Base-by-base conservation (phyloP, 2,113 vertebrate species). In the Channa maculata region DNA sequence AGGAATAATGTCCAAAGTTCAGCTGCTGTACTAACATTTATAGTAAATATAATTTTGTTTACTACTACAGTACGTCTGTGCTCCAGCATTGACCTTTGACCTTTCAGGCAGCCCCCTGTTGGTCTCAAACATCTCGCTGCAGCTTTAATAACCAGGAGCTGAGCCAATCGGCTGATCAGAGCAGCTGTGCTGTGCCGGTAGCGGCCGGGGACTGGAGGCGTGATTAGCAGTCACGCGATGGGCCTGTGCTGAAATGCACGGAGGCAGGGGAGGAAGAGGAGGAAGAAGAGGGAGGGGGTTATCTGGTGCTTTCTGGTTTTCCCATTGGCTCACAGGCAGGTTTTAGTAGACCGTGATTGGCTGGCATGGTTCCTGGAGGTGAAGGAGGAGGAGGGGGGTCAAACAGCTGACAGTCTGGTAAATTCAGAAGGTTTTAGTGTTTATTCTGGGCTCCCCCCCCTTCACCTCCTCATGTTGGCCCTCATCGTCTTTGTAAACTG, bases 141-240 rank as follows among this genome's bases (percentile, higher is more conserved):
- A 59, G 48, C 64, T 64, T 84, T 79, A 83, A 71, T 77, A 52
- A 84, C 65, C 69, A 14, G 54, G 24, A 24, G 24, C 24, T 24
- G 53, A 38, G 53, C 11, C 5, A 38, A 36, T 36, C 4, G 24
- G 24, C 24, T 2, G 24, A 24, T 24, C 24, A 24, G 24, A 24
- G 24, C 12, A 61, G 67, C 74, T 3, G 6, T 13, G 61, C 65
- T 37, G 57, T 70, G 54, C 39, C 8, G 77, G 71, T 86, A 3
- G 14, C 11, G 11, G 46, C 12, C 4, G 14, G 72, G 55, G 43
- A 67, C 67, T 51, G 36, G 2, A 48, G 36, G 10, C 36, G 65
- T 66, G 84, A 88, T 86, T 86, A 83, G 33, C 63, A 46, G 75
- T 85, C 86, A 88, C 82, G 86, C 82, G 54, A 83, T 0, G 59